Percentiles rank a stretch among this genome's conserved stretches.
Conservation (phyloP, 2,113 vertebrate genomes). For the Lanius collurio region DNA sequence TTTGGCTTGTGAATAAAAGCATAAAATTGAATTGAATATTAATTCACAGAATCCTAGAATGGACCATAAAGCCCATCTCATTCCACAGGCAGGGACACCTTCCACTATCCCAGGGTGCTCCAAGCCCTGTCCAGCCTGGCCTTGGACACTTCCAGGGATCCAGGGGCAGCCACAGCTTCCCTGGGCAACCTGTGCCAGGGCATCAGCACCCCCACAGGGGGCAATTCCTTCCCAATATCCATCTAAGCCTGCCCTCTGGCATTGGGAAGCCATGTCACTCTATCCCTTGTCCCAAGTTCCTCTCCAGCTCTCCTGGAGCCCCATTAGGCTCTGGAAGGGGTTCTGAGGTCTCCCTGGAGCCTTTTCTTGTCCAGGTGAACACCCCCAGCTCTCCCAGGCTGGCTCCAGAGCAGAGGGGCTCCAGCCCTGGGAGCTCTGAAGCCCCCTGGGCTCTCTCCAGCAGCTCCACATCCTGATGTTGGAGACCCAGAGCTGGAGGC, state of each 20-base stretch:
- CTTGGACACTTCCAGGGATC: neutral
- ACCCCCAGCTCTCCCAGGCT: neutral
- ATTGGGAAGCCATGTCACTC: neutral
- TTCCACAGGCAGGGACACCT: neutral
- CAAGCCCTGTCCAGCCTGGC: fast-evolving
- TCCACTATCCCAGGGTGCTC: no score
- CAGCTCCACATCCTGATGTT: neutral
- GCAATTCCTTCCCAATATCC: neutral
- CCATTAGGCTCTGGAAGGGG: neutral
- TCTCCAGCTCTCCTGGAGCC: neutral
- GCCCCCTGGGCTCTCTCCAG: neutral
- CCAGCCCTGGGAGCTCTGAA: neutral
- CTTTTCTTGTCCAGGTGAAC: neutral
- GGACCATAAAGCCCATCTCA: neutral
- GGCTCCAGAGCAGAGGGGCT: neutral
- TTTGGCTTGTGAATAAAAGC: neutral
- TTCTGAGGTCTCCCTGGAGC: neutral
- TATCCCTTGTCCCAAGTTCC: neutral
- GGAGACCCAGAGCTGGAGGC: neutral
- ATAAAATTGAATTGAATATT: neutral
- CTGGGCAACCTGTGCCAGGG: neutral
- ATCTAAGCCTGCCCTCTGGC: neutral
- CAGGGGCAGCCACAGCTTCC: neutral
- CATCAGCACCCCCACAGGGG: neutral
- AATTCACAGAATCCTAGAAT: neutral